These are phyloP conservation scores for Montipora capitata DNA, from an alignment of 92 coral and sea anemone species.

Conservation along the genomic window DNA sequence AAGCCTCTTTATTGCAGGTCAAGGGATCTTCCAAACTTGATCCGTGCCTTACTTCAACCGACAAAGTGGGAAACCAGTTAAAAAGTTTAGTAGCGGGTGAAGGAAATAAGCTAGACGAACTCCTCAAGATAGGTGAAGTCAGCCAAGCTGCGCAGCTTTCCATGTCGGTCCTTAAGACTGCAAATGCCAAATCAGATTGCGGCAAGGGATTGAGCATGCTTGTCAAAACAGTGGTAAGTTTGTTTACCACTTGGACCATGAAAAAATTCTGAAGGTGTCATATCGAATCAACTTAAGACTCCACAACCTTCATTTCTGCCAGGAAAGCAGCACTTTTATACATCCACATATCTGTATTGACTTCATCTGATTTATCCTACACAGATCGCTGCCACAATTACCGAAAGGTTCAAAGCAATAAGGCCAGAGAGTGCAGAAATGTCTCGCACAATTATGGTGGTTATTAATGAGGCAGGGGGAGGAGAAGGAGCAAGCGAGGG, in stretches of 20 bases:
- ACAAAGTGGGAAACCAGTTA: not conserved
- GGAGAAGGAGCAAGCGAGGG: not conserved
- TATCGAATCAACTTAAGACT: no score
- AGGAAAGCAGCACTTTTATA: no score
- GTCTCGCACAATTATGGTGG: constrained; percentile 10
- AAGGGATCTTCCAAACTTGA: constrained; percentile 38
- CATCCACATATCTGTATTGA: no score
- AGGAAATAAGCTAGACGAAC: constrained; percentile 19
- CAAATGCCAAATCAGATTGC: constrained; percentile 20
- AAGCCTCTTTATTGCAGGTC: not conserved
- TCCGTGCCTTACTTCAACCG: constrained; percentile 11
- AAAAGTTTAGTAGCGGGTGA: constrained; percentile 6
- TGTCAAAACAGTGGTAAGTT: constrained; percentile 10
- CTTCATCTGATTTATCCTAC: no score
- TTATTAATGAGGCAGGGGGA: constrained; percentile 11
- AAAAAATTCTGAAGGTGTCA: no score
- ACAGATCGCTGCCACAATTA: constrained; percentile 6
- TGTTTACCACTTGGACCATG: no score
- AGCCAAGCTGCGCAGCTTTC: constrained; percentile 31
- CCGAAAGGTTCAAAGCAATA: not conserved
- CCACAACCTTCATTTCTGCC: no score
- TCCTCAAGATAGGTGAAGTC: constrained; percentile 32
- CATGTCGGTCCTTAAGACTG: constrained; percentile 14
- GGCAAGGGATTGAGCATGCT: constrained; percentile 14
- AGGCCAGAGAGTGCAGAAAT: not conserved